A percentile compares a stretch with the other conserved stretches of the same genome.
Conservation (phyloP, 1,140 invertebrate species). For the Eupristina koningsbergeri region DNA sequence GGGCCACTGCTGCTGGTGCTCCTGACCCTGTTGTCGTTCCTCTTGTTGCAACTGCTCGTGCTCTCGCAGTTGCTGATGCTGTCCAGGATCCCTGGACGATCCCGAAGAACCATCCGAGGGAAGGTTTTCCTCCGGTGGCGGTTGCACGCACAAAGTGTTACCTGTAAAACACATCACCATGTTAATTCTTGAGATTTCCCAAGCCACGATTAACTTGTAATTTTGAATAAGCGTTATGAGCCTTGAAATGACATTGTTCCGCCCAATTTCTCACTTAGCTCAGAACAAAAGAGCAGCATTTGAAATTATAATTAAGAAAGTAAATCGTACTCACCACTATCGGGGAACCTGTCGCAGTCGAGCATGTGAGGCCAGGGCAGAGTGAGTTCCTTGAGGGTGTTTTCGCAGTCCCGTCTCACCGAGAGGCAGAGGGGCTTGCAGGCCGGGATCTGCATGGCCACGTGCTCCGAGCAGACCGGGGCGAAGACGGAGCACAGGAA, state of each 20-base stretch:
- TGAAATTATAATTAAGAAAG: too few species aligned
- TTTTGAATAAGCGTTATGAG: too few species aligned
- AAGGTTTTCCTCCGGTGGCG: conserved; percentile 63
- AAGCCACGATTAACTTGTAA: too few species aligned
- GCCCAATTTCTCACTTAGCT: too few species aligned
- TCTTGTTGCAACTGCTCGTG: background rate
- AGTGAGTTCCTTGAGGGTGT: conserved; percentile 81
- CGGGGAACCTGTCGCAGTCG: conserved; percentile 78
- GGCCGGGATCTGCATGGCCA: conserved; percentile 87
- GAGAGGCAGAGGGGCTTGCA: conserved; percentile 89
- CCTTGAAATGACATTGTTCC: too few species aligned
- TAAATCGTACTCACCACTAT: conserved; percentile 57
- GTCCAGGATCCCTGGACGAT: background rate
- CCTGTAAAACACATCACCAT: conserved; percentile 53
- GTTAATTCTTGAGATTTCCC: too few species aligned
- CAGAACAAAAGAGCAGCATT: too few species aligned
- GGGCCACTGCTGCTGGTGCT: conserved; percentile 58
- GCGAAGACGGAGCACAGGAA: conserved; percentile 94
- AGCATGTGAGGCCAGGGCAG: conserved; percentile 83
- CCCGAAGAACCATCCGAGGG: conserved; percentile 54
- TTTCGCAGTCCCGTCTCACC: conserved; percentile 84
- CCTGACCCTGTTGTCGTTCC: background rate
- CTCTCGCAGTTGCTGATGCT: background rate
- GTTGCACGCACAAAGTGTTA: conserved; percentile 67
- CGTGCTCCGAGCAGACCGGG: conserved; percentile 92